phyloP scores from a whole-genome alignment of 2,797 vertebrate species.

The Hapalemur alaotrensis region DNA sequence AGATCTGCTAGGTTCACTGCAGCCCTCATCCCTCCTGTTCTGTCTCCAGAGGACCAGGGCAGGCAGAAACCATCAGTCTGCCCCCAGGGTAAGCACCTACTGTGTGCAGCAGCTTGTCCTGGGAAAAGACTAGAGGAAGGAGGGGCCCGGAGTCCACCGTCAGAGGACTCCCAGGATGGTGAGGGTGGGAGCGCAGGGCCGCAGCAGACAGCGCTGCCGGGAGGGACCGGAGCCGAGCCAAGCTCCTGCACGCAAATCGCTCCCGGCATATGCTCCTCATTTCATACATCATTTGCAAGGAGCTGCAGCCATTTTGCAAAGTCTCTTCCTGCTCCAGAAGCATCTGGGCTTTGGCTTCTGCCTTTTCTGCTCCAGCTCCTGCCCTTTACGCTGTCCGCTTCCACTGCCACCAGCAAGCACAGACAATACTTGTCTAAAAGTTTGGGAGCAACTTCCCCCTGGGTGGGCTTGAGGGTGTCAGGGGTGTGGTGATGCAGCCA shows the following conservation, averaged over 20 bases:
- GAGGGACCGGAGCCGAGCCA: conserved; percentile 42
- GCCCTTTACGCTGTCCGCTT: background rate
- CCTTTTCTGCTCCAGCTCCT: background rate
- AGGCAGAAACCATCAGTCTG: background rate
- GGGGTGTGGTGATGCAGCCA: accelerated
- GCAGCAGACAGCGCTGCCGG: background rate
- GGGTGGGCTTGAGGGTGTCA: no score
- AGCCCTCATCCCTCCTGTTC: accelerated
- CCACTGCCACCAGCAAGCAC: background rate
- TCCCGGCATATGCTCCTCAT: conserved; percentile 29
- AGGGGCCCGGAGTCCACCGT: background rate
- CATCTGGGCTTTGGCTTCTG: background rate
- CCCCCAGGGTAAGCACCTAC: background rate
- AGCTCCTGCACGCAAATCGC: background rate
- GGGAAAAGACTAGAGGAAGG: background rate
- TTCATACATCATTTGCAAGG: conserved; percentile 64
- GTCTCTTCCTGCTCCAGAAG: conserved; percentile 43
- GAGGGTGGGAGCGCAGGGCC: background rate
- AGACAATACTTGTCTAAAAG: background rate
- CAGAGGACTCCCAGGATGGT: background rate
- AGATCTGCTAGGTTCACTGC: background rate
- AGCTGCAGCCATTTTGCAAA: conserved; percentile 24
- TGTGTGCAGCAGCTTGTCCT: background rate
- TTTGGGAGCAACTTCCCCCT: background rate
- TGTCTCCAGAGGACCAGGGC: background rate